A percentile compares a stretch with the other conserved stretches of the same genome.
Conservation (phyloP, 2,113 vertebrate species). For the Neodontobutis hainanensis region DNA sequence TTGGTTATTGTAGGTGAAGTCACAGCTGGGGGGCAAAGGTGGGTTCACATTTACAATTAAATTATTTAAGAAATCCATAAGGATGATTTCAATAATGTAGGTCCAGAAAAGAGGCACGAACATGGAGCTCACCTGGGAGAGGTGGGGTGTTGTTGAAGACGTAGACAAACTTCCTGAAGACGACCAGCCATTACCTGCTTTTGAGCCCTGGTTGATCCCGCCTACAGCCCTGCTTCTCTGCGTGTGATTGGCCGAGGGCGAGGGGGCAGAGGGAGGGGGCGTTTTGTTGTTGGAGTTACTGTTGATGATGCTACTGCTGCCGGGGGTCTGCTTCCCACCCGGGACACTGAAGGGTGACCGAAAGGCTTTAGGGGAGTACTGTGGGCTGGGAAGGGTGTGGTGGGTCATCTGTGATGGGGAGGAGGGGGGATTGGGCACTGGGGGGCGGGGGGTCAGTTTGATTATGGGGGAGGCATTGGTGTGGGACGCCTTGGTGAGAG, state of each 20-base stretch:
- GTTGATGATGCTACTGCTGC: conserved; percentile 35
- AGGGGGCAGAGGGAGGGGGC: conserved; percentile 47
- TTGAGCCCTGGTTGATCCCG: conserved; percentile 63
- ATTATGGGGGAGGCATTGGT: conserved; percentile 78
- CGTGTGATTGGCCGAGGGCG: conserved; percentile 64
- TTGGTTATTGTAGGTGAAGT: too few relatives aligned
- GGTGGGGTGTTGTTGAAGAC: conserved; percentile 73
- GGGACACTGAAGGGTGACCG: conserved; percentile 63
- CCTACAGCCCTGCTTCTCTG: conserved; percentile 72
- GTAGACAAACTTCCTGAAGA: conserved; percentile 63
- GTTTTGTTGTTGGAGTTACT: conserved; percentile 52
- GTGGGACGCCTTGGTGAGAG: conserved; percentile 80
- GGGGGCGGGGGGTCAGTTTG: conserved; percentile 77
- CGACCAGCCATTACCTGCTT: conserved; percentile 68
- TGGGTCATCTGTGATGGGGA: conserved; percentile 59
- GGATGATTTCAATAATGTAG: neutral
- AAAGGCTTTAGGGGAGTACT: conserved; percentile 67
- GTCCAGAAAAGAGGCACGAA: too few relatives aligned
- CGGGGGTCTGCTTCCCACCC: conserved; percentile 52
- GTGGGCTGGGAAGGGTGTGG: conserved; percentile 55
- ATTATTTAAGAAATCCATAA: too few relatives aligned
- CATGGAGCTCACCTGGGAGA: conserved; percentile 70
- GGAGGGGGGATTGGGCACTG: conserved; percentile 65
- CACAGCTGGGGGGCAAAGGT: too few relatives aligned
- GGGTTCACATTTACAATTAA: too few relatives aligned